A percentile compares a stretch with the other conserved stretches of the same genome.
Evolutionary conservation across 2,888 invertebrate species (phyloP).

Genomic region (Sipha maydis): DNA sequence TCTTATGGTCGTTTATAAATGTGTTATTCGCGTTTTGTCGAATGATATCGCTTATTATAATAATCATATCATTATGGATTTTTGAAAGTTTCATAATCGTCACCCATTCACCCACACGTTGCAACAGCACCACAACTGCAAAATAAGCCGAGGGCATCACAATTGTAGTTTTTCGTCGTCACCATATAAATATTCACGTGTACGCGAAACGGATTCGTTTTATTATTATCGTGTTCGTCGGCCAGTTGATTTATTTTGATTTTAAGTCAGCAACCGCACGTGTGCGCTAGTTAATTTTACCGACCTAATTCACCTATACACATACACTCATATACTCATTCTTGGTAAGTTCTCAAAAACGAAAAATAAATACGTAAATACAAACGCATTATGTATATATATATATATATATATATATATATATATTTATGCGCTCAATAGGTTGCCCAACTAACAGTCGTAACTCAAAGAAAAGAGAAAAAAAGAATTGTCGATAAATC

Average conservation of each 20-base stretch:
- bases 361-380: constrained; percentile 12
- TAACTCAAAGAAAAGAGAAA: neutral
- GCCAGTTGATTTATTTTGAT: constrained; percentile 42
- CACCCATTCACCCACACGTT: too few species aligned
- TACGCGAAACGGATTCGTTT: constrained; percentile 2
- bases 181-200: constrained; percentile 3
- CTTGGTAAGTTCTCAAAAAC: constrained; percentile 46
- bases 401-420: neutral
- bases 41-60: too few species aligned
- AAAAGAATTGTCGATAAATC: neutral
- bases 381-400: neutral
- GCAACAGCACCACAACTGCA: too few species aligned
- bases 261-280: neutral
- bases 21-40: too few species aligned
- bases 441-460: neutral
- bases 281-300: constrained; percentile 48
- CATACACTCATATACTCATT: neutral
- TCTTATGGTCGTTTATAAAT: too few species aligned
- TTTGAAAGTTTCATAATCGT: constrained; percentile 10
- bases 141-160: neutral
- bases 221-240: constrained; percentile 24
- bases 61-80: too few species aligned
- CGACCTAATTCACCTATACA: constrained; percentile 31
- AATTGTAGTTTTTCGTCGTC: neutral
- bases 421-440: neutral